These are phyloP conservation scores for Lophius piscatorius DNA, from an alignment of 2,113 vertebrate genomes.

Conservation along the genomic window DNA sequence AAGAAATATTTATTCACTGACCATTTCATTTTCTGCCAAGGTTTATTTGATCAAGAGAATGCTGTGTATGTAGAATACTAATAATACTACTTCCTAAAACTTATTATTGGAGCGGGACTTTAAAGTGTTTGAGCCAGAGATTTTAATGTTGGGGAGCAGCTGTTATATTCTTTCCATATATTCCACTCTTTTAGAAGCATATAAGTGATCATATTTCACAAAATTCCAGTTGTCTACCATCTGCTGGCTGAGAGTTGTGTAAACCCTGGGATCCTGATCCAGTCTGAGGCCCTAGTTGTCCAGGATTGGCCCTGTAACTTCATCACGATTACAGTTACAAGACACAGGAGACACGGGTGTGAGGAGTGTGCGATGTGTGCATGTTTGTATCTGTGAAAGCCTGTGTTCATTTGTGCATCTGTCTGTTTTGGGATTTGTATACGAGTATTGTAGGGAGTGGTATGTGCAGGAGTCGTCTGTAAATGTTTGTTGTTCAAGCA, in stretches of 20 bases:
- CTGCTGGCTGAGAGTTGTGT: slow-evolving; percentile 53
- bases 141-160: slow-evolving; percentile 50
- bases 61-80: slow-evolving; percentile 37
- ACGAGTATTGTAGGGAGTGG: slow-evolving; percentile 33
- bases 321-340: slow-evolving; percentile 28
- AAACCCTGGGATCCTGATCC: slow-evolving; percentile 40
- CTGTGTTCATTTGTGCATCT: slow-evolving; percentile 42
- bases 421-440: slow-evolving; percentile 34
- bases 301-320: slow-evolving; percentile 20
- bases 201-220: slow-evolving; percentile 59
- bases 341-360: slow-evolving; percentile 7
- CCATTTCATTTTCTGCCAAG: slow-evolving; percentile 53
- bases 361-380: slow-evolving; percentile 11
- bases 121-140: slow-evolving; percentile 18
- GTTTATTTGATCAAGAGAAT: slow-evolving; percentile 48
- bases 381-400: slow-evolving; percentile 17
- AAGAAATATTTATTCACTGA: slow-evolving; percentile 58
- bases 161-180: slow-evolving; percentile 51
- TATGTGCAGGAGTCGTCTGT: slow-evolving; percentile 48
- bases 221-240: slow-evolving; percentile 52
- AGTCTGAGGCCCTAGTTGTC: slow-evolving; percentile 28
- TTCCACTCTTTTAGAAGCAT: slow-evolving; percentile 50
- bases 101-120: slow-evolving; percentile 35
- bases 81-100: slow-evolving; percentile 54
- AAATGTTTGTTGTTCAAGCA: slow-evolving; percentile 68